Evolutionary conservation across 2,113 vertebrate genomes (phyloP).

Genomic region (Vidua macroura): DNA sequence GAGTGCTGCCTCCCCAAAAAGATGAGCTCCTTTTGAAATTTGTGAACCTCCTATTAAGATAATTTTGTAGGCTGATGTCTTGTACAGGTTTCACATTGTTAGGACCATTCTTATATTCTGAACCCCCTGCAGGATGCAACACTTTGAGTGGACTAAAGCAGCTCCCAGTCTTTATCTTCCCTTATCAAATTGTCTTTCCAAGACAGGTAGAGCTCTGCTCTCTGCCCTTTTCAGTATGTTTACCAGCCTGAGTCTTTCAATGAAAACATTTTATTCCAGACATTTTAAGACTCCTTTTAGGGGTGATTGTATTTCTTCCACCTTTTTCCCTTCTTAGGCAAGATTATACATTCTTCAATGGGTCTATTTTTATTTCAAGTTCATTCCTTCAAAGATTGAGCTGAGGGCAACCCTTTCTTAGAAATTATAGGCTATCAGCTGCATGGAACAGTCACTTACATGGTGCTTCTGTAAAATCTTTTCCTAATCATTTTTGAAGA

Average conservation of each 20-base stretch:
- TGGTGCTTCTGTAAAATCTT: background rate
- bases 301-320: background rate
- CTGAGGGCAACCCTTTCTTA: background rate
- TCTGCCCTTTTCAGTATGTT: background rate
- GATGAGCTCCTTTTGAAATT: background rate
- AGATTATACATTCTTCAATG: background rate
- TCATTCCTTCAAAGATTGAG: background rate
- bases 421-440: conserved; percentile 41
- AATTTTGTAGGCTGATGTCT: background rate
- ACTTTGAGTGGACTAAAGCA: background rate
- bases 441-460: background rate
- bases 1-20: background rate
- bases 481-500: background rate
- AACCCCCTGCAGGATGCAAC: background rate
- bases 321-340: background rate
- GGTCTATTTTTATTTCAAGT: conserved; percentile 1
- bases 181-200: background rate
- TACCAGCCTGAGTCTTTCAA: background rate
- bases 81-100: background rate
- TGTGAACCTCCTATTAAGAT: background rate
- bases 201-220: background rate
- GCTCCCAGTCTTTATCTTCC: background rate
- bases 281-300: background rate
- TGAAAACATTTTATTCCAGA: background rate
- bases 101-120: background rate